Conservation (phyloP, 2,888 invertebrate species). For the Drosophila demipolita region DNA sequence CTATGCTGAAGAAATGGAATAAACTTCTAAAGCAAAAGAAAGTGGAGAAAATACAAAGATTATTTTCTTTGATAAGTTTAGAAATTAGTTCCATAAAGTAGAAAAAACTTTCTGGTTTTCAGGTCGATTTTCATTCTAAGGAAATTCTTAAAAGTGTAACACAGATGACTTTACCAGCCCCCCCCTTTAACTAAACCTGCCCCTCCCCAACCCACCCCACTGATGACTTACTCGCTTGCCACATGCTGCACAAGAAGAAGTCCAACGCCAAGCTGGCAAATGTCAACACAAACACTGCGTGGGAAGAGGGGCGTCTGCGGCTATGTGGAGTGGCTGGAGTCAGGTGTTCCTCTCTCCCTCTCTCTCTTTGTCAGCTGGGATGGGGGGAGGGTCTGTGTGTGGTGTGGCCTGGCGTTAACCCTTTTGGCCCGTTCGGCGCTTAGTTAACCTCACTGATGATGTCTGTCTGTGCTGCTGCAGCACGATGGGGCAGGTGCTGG, state of each 20-base stretch:
- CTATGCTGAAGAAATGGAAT: neutral
- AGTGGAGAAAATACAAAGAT: neutral
- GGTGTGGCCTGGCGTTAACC: conserved; percentile 52
- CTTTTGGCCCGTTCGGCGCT: conserved; percentile 58
- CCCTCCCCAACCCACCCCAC: neutral
- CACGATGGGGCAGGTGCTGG: conserved; percentile 2
- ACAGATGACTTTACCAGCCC: conserved; percentile 12
- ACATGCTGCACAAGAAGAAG: conserved; percentile 32
- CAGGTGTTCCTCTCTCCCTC: no score
- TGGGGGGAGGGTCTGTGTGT: neutral
- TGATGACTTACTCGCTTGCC: conserved; percentile 46
- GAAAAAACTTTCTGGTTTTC: neutral
- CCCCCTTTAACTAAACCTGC: neutral
- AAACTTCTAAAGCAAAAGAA: neutral
- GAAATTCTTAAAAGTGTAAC: neutral
- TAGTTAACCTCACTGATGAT: conserved; percentile 70
- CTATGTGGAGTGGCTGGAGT: neutral
- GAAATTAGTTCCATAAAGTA: neutral
- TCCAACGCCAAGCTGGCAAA: conserved; percentile 71
- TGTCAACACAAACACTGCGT: conserved; percentile 74
- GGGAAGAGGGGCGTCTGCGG: neutral
- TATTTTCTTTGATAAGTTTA: neutral
- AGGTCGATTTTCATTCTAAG: neutral
- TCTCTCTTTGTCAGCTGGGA: conserved; percentile 10
- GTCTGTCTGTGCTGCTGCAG: conserved; percentile 17